A percentile compares a stretch with the other conserved stretches of the same genome.
These are phyloP conservation scores for Zalophus californianus DNA, from an alignment of 2,797 vertebrate species.

Conservation along the genomic window DNA sequence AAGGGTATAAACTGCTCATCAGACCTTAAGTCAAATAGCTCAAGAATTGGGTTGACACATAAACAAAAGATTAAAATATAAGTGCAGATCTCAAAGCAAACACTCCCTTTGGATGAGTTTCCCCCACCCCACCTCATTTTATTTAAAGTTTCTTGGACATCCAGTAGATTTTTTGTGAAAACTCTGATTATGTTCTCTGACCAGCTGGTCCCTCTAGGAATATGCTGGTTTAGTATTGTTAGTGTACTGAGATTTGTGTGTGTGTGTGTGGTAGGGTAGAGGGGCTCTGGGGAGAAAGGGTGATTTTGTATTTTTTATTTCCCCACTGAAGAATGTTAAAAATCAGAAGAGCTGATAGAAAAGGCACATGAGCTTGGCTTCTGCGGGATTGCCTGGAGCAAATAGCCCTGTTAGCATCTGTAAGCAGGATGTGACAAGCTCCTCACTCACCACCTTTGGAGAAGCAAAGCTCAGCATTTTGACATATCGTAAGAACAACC, in stretches of 20 bases:
- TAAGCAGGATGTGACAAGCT: background rate
- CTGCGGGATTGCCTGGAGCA: background rate
- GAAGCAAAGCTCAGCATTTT: background rate
- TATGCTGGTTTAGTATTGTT: background rate
- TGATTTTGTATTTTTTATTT: constrained; percentile 50
- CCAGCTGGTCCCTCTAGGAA: background rate
- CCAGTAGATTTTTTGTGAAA: background rate
- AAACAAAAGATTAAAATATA: background rate
- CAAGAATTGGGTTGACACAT: background rate
- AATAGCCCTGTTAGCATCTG: background rate
- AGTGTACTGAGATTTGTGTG: background rate
- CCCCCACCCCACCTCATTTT: background rate
- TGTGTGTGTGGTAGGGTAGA: too few species aligned
- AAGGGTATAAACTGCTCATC: background rate
- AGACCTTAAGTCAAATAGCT: background rate
- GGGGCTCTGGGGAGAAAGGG: too few species aligned
- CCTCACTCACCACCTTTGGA: background rate
- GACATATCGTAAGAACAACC: background rate
- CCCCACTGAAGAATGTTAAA: background rate
- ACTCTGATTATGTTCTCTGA: background rate
- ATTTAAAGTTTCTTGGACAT: background rate
- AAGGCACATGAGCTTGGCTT: background rate
- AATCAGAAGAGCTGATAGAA: background rate
- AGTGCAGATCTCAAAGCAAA: background rate
- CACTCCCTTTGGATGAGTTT: background rate